These are phyloP conservation scores for Myotis yumanensis DNA, from an alignment of 2,113 vertebrate genomes.

Conservation along the genomic window DNA sequence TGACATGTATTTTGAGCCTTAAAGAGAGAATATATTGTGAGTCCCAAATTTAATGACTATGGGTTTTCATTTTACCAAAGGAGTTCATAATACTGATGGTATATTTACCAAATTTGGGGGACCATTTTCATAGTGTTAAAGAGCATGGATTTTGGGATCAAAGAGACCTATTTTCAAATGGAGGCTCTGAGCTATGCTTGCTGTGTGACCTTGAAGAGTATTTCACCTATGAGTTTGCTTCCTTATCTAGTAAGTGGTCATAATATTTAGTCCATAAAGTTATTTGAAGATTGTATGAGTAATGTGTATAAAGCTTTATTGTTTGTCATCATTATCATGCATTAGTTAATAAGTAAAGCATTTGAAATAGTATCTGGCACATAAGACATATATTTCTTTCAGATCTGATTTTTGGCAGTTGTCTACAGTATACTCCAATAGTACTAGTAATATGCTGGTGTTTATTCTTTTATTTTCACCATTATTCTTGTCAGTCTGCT, in stretches of 20 bases:
- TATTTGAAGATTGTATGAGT: neutral
- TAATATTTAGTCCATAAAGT: neutral
- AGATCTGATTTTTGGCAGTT: neutral
- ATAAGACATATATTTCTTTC: neutral
- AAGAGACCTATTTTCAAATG: neutral
- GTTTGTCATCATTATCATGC: neutral
- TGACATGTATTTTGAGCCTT: constrained; percentile 4
- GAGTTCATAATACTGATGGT: neutral
- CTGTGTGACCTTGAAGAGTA: neutral
- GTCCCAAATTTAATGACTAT: neutral
- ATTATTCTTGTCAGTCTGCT: neutral
- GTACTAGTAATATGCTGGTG: neutral
- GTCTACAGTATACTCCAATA: neutral
- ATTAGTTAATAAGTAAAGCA: neutral
- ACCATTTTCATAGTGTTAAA: neutral
- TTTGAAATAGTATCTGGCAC: neutral
- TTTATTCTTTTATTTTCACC: neutral
- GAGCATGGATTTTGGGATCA: neutral
- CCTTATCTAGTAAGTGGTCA: neutral
- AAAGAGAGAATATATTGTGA: neutral
- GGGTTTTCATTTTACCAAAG: constrained; percentile 33
- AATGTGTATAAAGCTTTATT: neutral
- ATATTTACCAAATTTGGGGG: neutral
- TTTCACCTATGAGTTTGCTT: constrained; percentile 3
- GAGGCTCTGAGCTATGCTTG: neutral